Base-by-base conservation (phyloP, 2,797 vertebrate species). In the Coranthus polyacanthus region DNA sequence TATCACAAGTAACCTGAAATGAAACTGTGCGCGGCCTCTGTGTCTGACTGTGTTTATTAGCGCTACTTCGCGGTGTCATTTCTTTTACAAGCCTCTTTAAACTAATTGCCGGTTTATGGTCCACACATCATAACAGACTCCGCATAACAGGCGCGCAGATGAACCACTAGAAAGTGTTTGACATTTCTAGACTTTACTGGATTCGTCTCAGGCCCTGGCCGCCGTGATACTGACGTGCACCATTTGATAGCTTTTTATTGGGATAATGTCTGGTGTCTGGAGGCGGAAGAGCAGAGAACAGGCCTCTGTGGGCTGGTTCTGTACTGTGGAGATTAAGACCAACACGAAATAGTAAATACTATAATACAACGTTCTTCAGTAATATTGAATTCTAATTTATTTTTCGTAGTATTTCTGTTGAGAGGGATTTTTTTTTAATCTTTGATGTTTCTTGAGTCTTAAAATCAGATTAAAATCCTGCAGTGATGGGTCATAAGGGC, bases 91-190 rank as follows among this genome's bases (percentile, higher is more conserved):
- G 71, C 76, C 84, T 85, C 85, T 86, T 79, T 78, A 88, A 79
- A 89, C 81, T 84, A 84, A 86, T 84, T 78, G 82, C 61, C 57
- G 75, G 65, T 84, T 86, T 83, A 85, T 70, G 69, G 52, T 81
- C 68, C 82, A 78, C 86, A 81, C 71, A 86, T 87, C 88, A 87
- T 86, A 82, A 87, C 83, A 87, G 65, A 57, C 55, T 57, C 36
- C 11, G 41, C 43, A 9, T 1, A 54, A 43, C 56, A 70, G 47
- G 41, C 50, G 42, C 72, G 42, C 49, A 37, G 52, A 68, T 47
- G 57, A 67, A 49, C 53, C 84, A 82, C 86, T 81, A 83, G 7
- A 82, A 42, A 52, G 34, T 89, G 85, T 90, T 90, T 90, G 86
- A 90, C 86, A 81, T 81, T 3, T 68, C 6, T 50, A 80, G 59